Evolutionary conservation across 2,113 vertebrate species (phyloP).

Genomic region (Mesitornis unicolor): DNA sequence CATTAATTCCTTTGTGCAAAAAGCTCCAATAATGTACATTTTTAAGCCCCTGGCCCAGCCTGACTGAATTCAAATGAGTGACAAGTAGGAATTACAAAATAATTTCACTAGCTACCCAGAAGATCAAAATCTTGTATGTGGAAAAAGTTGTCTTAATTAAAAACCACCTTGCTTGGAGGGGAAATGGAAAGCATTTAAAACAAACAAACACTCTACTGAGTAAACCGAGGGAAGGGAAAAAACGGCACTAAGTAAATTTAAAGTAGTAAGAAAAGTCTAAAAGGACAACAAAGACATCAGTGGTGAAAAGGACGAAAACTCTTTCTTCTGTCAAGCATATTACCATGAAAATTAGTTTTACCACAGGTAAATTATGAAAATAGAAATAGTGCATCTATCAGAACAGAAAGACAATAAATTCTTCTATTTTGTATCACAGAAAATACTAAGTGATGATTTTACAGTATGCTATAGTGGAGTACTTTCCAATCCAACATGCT

Average conservation of each 20-base stretch:
- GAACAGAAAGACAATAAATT: neutral
- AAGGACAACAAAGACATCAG: neutral
- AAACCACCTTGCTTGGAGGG: neutral
- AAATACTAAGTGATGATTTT: neutral
- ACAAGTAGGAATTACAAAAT: neutral
- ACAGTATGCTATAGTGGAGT: neutral
- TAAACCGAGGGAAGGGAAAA: neutral
- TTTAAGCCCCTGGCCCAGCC: neutral
- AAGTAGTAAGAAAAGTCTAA: neutral
- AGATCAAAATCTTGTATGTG: neutral
- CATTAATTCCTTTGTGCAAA: neutral
- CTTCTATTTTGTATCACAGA: neutral
- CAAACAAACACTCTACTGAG: neutral
- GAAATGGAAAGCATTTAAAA: neutral
- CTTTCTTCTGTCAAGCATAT: neutral
- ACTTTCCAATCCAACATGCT: neutral
- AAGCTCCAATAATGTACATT: neutral
- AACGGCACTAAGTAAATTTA: neutral
- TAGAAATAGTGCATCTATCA: neutral
- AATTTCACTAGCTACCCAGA: neutral
- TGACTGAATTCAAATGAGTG: neutral
- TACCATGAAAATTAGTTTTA: neutral
- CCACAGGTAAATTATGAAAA: neutral
- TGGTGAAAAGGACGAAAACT: neutral
- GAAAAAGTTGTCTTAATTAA: neutral